Evolutionary conservation across 2,113 vertebrate genomes (phyloP).

Genomic region (Sphaerodactylus townsendi): DNA sequence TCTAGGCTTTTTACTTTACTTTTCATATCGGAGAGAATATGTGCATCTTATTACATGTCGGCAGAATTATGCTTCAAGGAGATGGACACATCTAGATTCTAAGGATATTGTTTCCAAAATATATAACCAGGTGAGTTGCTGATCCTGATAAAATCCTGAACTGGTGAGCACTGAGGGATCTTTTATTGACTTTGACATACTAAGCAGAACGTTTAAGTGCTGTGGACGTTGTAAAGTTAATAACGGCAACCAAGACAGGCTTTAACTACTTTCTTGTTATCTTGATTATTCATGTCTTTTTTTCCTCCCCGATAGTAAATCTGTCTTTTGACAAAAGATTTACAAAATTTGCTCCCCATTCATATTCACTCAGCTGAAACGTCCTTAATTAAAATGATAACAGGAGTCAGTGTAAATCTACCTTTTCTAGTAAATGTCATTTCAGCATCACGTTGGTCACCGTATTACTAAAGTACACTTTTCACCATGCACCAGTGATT

Average conservation of each 20-base stretch:
- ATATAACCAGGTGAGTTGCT: background rate
- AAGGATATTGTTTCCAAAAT: background rate
- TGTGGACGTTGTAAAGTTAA: background rate
- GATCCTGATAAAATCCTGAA: slow-evolving; percentile 10
- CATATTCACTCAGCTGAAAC: slow-evolving; percentile 26
- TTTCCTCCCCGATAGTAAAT: background rate
- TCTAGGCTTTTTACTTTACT: background rate
- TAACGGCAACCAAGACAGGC: slow-evolving; percentile 1
- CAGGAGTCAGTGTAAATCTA: background rate
- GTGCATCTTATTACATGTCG: background rate
- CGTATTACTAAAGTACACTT: background rate
- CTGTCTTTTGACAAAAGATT: slow-evolving; percentile 25
- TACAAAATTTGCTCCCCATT: slow-evolving; percentile 30
- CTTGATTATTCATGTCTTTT: slow-evolving; percentile 17
- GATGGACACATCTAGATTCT: background rate
- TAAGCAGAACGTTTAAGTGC: background rate
- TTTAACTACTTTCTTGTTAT: slow-evolving; percentile 19
- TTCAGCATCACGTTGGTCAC: background rate
- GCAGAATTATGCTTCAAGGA: background rate
- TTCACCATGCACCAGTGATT: background rate
- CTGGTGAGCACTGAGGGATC: background rate
- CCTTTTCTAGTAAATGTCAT: background rate
- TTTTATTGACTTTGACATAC: slow-evolving; percentile 6
- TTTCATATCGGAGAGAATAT: background rate
- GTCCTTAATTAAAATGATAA: slow-evolving; percentile 25